phyloP scores from a whole-genome alignment of 1,140 invertebrate species.

The Drosophila kurseongensis region DNA sequence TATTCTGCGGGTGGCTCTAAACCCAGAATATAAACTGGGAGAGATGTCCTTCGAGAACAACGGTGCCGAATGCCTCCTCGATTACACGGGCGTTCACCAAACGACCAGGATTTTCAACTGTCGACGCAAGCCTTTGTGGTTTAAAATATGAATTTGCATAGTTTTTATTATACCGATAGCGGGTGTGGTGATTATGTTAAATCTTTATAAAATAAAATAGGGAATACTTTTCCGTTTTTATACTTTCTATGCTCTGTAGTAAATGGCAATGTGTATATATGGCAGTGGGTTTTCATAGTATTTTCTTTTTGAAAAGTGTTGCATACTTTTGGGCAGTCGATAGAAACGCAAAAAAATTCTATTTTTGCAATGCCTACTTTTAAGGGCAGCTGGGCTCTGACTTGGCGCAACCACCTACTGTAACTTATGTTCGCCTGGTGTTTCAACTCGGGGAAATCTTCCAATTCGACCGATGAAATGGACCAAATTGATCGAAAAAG shows the following conservation, averaged over 20 bases:
- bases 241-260: too few relatives aligned
- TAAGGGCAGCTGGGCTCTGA: neutral
- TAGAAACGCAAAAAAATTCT: too few relatives aligned
- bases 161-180: neutral
- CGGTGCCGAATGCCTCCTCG: constrained; percentile 92
- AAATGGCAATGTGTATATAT: too few relatives aligned
- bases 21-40: constrained; percentile 90
- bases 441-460: neutral
- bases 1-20: constrained; percentile 92
- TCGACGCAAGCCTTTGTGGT: constrained; percentile 87
- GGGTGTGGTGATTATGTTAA: neutral
- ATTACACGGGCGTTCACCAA: constrained; percentile 88
- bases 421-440: neutral
- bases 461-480: neutral
- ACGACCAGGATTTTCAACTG: constrained; percentile 91
- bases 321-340: constrained; percentile 12
- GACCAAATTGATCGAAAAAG: too few relatives aligned
- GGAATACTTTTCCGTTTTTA: too few relatives aligned
- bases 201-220: neutral
- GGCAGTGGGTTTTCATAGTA: too few relatives aligned
- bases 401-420: neutral
- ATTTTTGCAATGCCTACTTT: neutral
- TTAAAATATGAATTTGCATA: constrained; percentile 35
- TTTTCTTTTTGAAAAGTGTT: too few relatives aligned
- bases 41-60: constrained; percentile 97